A percentile compares a stretch with the other conserved stretches of the same genome.
Conservation (phyloP, 1,140 invertebrate species). For the Bursaphelenchus mucronatus region DNA sequence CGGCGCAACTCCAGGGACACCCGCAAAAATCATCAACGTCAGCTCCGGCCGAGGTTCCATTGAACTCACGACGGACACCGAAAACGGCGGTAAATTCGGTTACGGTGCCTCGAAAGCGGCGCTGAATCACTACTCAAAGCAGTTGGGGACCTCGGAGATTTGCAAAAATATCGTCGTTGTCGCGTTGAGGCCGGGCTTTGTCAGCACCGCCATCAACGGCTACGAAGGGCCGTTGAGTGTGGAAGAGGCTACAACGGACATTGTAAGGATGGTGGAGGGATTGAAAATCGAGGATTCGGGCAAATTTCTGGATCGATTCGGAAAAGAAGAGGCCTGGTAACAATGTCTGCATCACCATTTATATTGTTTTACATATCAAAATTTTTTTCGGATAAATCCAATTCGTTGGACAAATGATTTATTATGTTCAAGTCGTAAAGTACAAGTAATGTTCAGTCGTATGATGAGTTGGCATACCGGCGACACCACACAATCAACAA, state of each 20-base stretch:
- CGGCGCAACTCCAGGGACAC: conserved; percentile 18
- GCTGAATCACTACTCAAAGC: conserved; percentile 5
- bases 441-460: no score
- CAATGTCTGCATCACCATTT: no score
- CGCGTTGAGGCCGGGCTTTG: neutral
- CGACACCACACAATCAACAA: no score
- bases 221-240: neutral
- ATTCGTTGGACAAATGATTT: no score
- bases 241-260: neutral
- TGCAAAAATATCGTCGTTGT: neutral
- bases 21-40: conserved; percentile 24
- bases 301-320: neutral
- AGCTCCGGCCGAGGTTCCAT: conserved; percentile 30
- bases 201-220: conserved; percentile 2
- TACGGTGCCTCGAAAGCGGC: conserved; percentile 14
- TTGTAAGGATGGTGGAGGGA: neutral
- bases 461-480: no score
- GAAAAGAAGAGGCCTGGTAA: neutral
- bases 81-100: neutral
- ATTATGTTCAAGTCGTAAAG: no score
- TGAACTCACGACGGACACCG: neutral
- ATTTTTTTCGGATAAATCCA: no score
- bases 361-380: no score
- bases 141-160: neutral
- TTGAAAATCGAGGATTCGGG: neutral